Conservation (phyloP, 2,888 invertebrate species). For the Nomada fabriciana region DNA sequence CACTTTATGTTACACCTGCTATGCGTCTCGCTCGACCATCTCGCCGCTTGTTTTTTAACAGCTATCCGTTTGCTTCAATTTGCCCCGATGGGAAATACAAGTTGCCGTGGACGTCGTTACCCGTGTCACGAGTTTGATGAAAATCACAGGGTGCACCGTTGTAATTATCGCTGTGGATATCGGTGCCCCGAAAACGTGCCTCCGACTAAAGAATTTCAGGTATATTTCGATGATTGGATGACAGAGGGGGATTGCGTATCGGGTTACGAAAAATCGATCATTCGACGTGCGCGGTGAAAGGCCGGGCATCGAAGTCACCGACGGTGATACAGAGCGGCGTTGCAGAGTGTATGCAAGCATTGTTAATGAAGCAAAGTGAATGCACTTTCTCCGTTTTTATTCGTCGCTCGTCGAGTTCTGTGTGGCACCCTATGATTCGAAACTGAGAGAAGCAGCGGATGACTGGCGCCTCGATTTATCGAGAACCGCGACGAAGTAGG, state of each 20-base stretch:
- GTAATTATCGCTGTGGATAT: not conserved
- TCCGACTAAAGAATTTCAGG: not conserved
- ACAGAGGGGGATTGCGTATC: not conserved
- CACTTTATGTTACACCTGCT: slow-evolving; percentile 38
- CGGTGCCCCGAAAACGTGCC: not conserved
- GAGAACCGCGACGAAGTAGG: not conserved
- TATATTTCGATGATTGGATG: not conserved
- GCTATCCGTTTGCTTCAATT: slow-evolving; percentile 19
- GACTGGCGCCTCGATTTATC: not conserved
- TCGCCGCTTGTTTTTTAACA: not conserved
- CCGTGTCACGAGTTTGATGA: not conserved
- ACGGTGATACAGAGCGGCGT: too few species aligned
- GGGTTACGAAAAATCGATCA: not conserved
- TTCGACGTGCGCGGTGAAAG: not conserved
- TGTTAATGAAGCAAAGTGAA: too few species aligned
- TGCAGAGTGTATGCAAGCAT: too few species aligned
- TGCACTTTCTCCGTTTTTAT: not conserved
- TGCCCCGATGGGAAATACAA: not conserved
- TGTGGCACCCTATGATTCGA: too few species aligned
- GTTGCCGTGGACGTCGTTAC: not conserved
- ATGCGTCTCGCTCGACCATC: slow-evolving; percentile 1
- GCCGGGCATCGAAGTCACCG: slow-evolving; percentile 26
- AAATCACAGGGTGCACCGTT: not conserved
- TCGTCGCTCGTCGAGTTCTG: not conserved
- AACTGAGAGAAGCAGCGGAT: too few species aligned